These are phyloP conservation scores for Toxotes jaculatrix DNA, from an alignment of 2,113 vertebrate genomes.

Conservation along the genomic window DNA sequence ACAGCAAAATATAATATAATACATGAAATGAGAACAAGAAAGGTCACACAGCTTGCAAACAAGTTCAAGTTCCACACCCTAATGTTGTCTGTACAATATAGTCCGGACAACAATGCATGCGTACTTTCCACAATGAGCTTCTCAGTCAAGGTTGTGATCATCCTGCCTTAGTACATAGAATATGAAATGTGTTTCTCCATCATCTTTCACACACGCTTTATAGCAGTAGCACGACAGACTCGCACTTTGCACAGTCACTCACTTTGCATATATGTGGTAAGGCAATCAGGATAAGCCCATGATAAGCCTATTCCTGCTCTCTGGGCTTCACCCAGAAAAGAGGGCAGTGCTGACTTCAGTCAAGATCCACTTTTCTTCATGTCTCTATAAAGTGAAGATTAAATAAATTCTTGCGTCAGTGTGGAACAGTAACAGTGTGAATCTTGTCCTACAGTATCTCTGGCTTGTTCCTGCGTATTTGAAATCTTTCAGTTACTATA, in stretches of 20 bases:
- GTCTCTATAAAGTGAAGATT: neutral
- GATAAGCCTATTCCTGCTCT: conserved; percentile 14
- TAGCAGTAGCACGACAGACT: neutral
- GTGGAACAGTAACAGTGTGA: neutral
- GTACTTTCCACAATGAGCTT: neutral
- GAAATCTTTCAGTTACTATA: neutral
- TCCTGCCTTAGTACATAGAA: neutral
- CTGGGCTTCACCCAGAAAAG: neutral
- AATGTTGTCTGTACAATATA: neutral
- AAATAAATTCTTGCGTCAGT: neutral
- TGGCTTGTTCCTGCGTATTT: neutral
- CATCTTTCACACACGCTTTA: conserved; percentile 11
- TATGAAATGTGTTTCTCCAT: neutral
- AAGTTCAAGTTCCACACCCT: neutral
- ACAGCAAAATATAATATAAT: neutral
- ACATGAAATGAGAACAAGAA: neutral
- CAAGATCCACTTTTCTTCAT: conserved; percentile 13
- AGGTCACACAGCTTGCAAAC: neutral
- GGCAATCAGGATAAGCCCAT: conserved; percentile 21
- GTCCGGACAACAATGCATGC: neutral
- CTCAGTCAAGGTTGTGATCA: neutral
- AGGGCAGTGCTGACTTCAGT: neutral
- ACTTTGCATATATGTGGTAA: conserved; percentile 12
- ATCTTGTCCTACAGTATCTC: neutral
- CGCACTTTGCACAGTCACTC: conserved; percentile 1